These are phyloP conservation scores for Callosobruchus maculatus DNA, from an alignment of 2,888 invertebrate species.

Conservation along the genomic window DNA sequence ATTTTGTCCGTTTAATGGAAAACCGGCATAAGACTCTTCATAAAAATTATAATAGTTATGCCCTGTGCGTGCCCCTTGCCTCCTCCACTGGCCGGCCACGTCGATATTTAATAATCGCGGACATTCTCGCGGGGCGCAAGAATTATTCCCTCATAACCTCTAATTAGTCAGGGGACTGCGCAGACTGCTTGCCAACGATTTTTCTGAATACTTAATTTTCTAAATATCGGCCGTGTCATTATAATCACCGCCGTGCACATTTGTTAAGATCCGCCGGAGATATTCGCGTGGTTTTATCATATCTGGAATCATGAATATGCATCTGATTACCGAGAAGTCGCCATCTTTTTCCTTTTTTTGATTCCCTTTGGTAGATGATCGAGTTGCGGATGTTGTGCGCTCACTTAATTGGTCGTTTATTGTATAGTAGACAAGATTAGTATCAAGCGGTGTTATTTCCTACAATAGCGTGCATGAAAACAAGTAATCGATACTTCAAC, in stretches of 20 bases:
- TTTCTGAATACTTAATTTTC: not conserved
- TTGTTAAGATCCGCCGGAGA: not conserved
- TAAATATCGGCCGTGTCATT: not conserved
- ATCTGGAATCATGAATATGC: not conserved
- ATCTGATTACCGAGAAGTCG: not conserved
- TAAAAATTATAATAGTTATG: too few species aligned
- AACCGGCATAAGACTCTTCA: too few species aligned
- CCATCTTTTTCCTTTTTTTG: not conserved
- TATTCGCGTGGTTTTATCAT: not conserved
- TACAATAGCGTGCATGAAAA: too few species aligned
- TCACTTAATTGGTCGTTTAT: not conserved
- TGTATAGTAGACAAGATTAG: not conserved
- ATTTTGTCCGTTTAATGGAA: too few species aligned
- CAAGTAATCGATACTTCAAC: too few species aligned
- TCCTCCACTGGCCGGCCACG: not conserved
- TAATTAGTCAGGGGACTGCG: constrained; percentile 21
- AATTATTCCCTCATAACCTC: constrained; percentile 32
- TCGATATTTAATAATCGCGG: constrained; percentile 27
- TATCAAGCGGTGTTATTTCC: too few species aligned
- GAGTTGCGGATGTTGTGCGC: not conserved
- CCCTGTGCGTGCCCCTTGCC: not conserved
- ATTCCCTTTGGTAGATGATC: not conserved
- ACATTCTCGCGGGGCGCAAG: constrained; percentile 31
- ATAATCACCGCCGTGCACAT: not conserved
- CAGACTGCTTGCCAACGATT: not conserved